A percentile compares a stretch with the other conserved stretches of the same genome.
Evolutionary conservation across 2,113 vertebrate species (phyloP).

Genomic region (Rhea pennata): DNA sequence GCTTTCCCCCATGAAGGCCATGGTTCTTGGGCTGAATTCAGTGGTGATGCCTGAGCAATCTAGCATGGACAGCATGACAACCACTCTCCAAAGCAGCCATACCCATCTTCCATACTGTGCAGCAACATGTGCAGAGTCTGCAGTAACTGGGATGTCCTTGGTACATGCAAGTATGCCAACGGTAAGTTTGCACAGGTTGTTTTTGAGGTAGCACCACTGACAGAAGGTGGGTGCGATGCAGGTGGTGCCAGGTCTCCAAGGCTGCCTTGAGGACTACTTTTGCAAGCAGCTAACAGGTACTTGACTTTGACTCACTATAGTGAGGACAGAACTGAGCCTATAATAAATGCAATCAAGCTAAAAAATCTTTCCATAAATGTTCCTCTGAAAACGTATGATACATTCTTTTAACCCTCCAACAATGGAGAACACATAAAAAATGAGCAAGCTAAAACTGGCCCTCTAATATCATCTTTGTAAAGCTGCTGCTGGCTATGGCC

Average conservation of each 20-base stretch:
- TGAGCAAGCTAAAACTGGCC: neutral
- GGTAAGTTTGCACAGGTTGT: neutral
- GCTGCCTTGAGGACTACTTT: neutral
- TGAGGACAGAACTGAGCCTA: neutral
- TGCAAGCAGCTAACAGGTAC: neutral
- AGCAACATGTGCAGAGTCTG: neutral
- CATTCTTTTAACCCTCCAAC: neutral
- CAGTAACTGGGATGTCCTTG: neutral
- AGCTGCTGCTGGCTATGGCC: neutral
- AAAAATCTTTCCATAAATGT: neutral
- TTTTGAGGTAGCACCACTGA: neutral
- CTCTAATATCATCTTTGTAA: neutral
- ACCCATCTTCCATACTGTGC: accelerated
- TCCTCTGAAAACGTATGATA: neutral
- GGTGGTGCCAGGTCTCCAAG: neutral
- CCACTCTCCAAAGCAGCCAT: neutral
- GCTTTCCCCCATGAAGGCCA: neutral
- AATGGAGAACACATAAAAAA: neutral
- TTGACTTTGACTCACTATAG: neutral
- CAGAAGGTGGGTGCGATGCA: neutral
- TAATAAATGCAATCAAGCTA: neutral
- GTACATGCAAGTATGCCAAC: neutral
- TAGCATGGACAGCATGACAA: neutral
- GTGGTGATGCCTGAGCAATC: neutral
- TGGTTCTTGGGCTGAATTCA: neutral